Conservation (phyloP, 2,888 invertebrate species). For the Malachius bipustulatus region DNA sequence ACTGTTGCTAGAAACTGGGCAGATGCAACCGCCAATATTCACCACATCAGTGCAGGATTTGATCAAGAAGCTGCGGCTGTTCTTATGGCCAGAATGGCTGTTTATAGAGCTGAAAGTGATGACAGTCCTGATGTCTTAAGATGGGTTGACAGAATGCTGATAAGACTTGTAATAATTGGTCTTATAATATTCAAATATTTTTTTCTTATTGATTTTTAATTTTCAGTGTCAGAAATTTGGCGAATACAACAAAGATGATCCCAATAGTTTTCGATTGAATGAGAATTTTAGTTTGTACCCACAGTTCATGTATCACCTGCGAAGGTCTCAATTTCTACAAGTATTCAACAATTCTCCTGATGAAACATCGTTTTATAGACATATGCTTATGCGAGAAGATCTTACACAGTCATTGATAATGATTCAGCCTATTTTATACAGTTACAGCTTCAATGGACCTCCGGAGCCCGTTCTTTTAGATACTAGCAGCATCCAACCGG, state of each 20-base stretch:
- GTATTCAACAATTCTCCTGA: conserved; percentile 99
- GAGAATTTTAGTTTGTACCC: conserved; percentile 98
- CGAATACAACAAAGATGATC: conserved; percentile 95
- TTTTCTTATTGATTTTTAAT: conserved; percentile 13
- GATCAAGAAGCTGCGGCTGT: conserved; percentile 98
- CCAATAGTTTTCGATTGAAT: conserved; percentile 86
- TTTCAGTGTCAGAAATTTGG: conserved; percentile 97
- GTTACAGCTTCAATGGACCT: conserved; percentile 95
- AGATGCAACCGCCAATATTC: conserved; percentile 79
- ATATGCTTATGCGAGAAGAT: conserved; percentile 95
- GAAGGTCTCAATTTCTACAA: conserved; percentile 96
- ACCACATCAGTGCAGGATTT: conserved; percentile 88
- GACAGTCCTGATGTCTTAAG: conserved; percentile 95
- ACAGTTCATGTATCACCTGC: conserved; percentile 98
- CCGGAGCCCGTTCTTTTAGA: conserved; percentile 96
- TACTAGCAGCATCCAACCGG: conserved; percentile 94
- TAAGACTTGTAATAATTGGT: conserved; percentile 75
- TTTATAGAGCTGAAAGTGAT: conserved; percentile 88
- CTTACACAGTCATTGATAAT: conserved; percentile 95
- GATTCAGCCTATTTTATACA: conserved; percentile 98
- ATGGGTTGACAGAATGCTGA: conserved; percentile 97
- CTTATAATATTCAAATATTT: not conserved
- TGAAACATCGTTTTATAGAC: conserved; percentile 98
- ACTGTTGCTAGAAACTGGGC: conserved; percentile 98
- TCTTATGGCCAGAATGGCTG: conserved; percentile 91